These are phyloP conservation scores for Bibio marci DNA, from an alignment of 2,888 invertebrate genomes.

Conservation along the genomic window DNA sequence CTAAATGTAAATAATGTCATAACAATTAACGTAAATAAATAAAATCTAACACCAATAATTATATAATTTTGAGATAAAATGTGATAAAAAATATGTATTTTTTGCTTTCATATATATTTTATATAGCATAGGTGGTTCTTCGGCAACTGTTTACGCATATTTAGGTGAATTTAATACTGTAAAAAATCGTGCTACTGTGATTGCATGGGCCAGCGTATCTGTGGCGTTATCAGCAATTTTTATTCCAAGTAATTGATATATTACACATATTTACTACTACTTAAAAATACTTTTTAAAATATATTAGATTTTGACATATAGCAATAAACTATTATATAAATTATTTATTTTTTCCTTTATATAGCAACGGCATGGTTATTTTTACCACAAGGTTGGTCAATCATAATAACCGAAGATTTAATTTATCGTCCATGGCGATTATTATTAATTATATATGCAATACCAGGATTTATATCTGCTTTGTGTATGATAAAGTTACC, in stretches of 20 bases:
- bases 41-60: background rate
- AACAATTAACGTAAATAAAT: too few species aligned
- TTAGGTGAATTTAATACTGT: conserved; percentile 28
- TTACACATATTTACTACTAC: too few species aligned
- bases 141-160: conserved; percentile 28
- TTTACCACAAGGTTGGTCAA: conserved; percentile 21
- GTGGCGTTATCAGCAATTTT: conserved; percentile 23
- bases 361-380: conserved; percentile 19
- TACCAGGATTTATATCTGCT: conserved; percentile 22
- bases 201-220: conserved; percentile 27
- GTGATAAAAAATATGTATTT: background rate
- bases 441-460: conserved; percentile 18
- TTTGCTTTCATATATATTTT: background rate
- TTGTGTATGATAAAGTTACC: conserved; percentile 18
- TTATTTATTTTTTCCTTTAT: background rate
- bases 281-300: background rate
- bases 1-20: too few species aligned
- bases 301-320: too few species aligned
- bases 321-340: too few species aligned
- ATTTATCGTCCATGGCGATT: conserved; percentile 25
- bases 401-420: conserved; percentile 16
- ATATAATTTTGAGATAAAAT: background rate
- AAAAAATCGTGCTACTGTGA: conserved; percentile 22
- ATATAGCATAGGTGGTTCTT: conserved; percentile 27
- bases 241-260: conserved; percentile 18